Conservation (phyloP, 1,140 invertebrate species). For the Papilio xuthus region DNA sequence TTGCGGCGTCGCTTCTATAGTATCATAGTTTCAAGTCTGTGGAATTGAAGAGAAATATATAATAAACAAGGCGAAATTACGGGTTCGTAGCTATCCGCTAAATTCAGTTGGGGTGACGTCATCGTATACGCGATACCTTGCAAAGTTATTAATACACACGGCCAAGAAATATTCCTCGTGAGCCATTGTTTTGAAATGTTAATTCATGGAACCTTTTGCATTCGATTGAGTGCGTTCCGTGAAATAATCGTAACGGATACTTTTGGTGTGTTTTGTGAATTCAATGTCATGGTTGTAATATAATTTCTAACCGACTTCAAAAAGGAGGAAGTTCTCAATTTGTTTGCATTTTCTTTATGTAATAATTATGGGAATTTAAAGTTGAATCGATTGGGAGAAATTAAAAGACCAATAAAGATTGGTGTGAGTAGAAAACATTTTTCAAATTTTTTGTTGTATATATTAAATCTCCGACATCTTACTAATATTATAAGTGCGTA, state of each 20-base stretch:
- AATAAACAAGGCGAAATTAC: conserved; percentile 50
- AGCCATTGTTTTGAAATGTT: conserved; percentile 46
- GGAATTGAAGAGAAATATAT: conserved; percentile 44
- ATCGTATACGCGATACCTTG: conserved; percentile 42
- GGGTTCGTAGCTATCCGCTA: conserved; percentile 49
- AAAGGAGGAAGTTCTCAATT: too few relatives aligned
- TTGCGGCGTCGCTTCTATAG: conserved; percentile 14
- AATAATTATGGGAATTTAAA: too few relatives aligned
- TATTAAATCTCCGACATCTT: too few relatives aligned
- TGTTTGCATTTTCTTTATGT: too few relatives aligned
- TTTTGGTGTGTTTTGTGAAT: background rate
- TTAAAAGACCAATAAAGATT: too few relatives aligned
- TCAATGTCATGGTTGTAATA: background rate
- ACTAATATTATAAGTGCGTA: too few relatives aligned
- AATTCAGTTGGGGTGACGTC: conserved; percentile 53
- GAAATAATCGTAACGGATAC: conserved; percentile 19
- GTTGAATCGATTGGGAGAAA: too few relatives aligned
- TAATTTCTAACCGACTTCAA: too few relatives aligned
- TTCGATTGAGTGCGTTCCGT: conserved; percentile 25
- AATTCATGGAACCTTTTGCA: conserved; percentile 40
- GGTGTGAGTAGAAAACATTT: too few relatives aligned
- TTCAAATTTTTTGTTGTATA: too few relatives aligned
- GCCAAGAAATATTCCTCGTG: conserved; percentile 46
- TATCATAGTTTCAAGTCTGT: conserved; percentile 37
- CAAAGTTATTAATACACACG: conserved; percentile 50